Conservation (phyloP, 2,113 vertebrate genomes). For the Typhlomys cinereus region DNA sequence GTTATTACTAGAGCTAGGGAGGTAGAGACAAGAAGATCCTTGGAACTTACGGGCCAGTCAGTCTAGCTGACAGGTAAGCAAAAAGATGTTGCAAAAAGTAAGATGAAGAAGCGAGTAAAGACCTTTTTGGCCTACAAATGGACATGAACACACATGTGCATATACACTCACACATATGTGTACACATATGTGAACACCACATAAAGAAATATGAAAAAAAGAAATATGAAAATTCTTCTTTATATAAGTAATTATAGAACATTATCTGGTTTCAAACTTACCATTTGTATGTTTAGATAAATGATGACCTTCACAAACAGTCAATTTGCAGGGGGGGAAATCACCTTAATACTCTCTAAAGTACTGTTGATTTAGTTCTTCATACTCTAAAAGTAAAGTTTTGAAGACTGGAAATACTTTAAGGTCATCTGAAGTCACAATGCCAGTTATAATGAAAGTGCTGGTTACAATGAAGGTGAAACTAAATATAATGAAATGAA, state of each 20-base stretch:
- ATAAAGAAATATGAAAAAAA: too few species aligned
- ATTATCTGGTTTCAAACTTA: not conserved
- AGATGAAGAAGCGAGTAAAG: not conserved
- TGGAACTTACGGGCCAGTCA: not conserved
- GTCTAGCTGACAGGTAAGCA: not conserved
- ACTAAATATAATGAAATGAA: constrained; percentile 29
- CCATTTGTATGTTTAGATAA: not conserved
- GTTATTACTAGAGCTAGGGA: not conserved
- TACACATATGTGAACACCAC: too few species aligned
- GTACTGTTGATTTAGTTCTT: not conserved
- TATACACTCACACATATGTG: too few species aligned
- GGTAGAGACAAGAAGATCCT: not conserved
- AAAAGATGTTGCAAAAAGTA: not conserved
- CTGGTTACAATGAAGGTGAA: not conserved
- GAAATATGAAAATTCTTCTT: not conserved
- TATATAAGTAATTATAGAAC: not conserved
- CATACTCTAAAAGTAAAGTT: not conserved
- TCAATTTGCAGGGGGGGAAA: constrained; percentile 9
- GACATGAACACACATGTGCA: too few species aligned
- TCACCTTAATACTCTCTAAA: not conserved
- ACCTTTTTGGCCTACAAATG: not conserved
- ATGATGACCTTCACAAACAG: not conserved
- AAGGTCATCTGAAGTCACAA: not conserved
- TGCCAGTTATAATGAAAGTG: not conserved
- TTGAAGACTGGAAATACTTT: not conserved